Percentiles rank a stretch among this genome's conserved stretches.
Conservation (phyloP, 1,140 invertebrate genomes). For the Cydia amplana region DNA sequence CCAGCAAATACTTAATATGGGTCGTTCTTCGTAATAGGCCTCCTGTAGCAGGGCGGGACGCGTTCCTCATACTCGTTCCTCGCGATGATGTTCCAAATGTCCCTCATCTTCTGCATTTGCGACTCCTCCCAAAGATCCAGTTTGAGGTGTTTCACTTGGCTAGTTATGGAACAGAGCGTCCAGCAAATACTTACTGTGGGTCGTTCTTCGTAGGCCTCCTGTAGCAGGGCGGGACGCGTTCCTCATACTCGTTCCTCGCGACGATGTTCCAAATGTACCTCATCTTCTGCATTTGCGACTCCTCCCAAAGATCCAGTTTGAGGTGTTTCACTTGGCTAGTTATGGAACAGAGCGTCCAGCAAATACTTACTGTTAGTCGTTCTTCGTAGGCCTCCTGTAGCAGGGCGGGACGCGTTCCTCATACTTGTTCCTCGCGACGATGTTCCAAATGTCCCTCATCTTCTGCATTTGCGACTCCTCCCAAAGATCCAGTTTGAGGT, state of each 20-base stretch:
- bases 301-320: conserved; percentile 91
- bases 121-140: too few relatives aligned
- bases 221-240: too few relatives aligned
- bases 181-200: too few relatives aligned
- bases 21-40: too few relatives aligned
- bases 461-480: conserved; percentile 89
- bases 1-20: too few relatives aligned
- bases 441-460: conserved; percentile 91
- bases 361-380: conserved; percentile 88
- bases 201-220: too few relatives aligned
- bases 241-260: conserved; percentile 85
- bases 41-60: too few relatives aligned
- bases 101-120: too few relatives aligned
- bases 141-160: too few relatives aligned
- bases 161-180: too few relatives aligned
- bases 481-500: conserved; percentile 91
- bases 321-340: conserved; percentile 73
- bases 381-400: conserved; percentile 88
- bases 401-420: conserved; percentile 90
- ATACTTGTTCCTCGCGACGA: conserved; percentile 87
- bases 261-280: conserved; percentile 70
- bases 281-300: conserved; percentile 80
- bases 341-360: neutral
- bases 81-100: too few relatives aligned
- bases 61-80: too few relatives aligned